A percentile compares a stretch with the other conserved stretches of the same genome.
phyloP scores from a whole-genome alignment of 2,797 vertebrate species.

The Bradypus variegatus region DNA sequence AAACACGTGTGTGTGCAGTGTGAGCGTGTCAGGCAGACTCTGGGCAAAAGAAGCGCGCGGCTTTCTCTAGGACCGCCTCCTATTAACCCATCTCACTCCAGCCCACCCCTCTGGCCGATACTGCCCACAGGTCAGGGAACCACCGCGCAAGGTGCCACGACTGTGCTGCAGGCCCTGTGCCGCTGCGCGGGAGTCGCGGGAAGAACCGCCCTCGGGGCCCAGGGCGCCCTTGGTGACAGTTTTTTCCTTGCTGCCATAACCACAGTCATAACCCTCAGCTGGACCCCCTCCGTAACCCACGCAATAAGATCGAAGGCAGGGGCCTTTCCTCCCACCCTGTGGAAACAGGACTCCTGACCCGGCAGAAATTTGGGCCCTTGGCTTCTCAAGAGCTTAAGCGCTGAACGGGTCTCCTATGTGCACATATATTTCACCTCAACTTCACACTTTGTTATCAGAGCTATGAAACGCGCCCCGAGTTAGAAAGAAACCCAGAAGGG shows the following conservation, averaged over 20 bases:
- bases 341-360: neutral
- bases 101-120: rapidly evolving
- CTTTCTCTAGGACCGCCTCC: neutral
- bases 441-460: neutral
- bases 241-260: neutral
- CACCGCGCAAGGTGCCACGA: neutral
- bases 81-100: neutral
- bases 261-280: neutral
- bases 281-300: neutral
- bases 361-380: neutral
- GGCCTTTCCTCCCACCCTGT: neutral
- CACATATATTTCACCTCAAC: neutral
- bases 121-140: neutral
- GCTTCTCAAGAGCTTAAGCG: too few species aligned
- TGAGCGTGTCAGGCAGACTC: neutral
- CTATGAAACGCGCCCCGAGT: neutral
- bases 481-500: neutral
- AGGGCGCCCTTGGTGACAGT: neutral
- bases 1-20: neutral
- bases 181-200: neutral
- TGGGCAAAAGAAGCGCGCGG: neutral
- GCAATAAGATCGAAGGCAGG: neutral
- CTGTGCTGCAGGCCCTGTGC: neutral
- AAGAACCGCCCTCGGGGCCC: neutral
- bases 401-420: neutral